Conservation (phyloP, 2,797 vertebrate species). For the Paramormyrops hopkinsi region DNA sequence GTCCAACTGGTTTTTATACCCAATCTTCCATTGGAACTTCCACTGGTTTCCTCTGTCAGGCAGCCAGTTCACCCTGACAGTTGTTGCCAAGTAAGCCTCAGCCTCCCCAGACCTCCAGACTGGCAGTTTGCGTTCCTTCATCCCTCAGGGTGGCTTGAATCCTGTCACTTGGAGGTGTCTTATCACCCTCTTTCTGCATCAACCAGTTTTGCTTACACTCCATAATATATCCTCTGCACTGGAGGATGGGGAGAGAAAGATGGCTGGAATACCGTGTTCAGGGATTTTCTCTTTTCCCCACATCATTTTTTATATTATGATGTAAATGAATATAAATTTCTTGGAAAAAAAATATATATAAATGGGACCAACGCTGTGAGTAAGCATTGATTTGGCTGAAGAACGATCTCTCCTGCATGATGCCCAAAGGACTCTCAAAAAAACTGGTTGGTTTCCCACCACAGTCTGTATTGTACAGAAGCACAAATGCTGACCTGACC, state of each 20-base stretch:
- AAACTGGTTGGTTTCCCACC: constrained; percentile 16
- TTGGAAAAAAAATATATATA: constrained; percentile 36
- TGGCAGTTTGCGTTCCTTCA: constrained; percentile 23
- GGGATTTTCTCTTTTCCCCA: constrained; percentile 35
- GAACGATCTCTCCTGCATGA: constrained; percentile 39
- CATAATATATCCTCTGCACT: constrained; percentile 18
- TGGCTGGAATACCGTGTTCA: constrained; percentile 44
- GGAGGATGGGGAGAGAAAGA: constrained; percentile 39
- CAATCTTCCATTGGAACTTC: constrained; percentile 51
- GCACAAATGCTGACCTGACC: neutral
- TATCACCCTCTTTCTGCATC: constrained; percentile 26
- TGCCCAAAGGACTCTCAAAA: constrained; percentile 42
- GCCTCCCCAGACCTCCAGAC: constrained; percentile 48
- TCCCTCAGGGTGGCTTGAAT: neutral
- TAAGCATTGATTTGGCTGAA: constrained; percentile 43
- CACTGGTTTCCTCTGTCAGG: constrained; percentile 50
- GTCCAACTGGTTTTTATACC: constrained; percentile 41
- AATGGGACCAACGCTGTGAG: constrained; percentile 47
- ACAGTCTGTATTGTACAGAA: neutral
- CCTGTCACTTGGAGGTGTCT: neutral
- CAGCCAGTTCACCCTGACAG: constrained; percentile 51
- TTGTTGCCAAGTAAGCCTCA: constrained; percentile 48
- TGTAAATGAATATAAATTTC: constrained; percentile 16
- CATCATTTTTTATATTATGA: constrained; percentile 36
- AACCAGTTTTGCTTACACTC: neutral